Conservation (phyloP, 2,888 invertebrate species). For the Dynastes hyllus region DNA sequence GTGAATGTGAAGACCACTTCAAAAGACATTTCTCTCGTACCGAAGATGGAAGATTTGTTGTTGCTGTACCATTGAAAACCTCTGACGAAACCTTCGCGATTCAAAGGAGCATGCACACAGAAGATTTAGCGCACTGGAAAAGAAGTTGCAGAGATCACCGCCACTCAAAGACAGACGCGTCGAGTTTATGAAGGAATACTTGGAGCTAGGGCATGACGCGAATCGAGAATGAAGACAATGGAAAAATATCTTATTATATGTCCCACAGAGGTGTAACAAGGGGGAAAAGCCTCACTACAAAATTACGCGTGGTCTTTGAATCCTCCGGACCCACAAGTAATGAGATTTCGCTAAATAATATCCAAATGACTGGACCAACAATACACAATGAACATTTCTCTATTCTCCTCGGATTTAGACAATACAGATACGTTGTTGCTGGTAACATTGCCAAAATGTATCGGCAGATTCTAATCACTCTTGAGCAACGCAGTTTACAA, state of each 20-base stretch:
- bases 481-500: slow-evolving; percentile 55
- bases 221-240: neutral
- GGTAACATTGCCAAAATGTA: slow-evolving; percentile 63
- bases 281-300: slow-evolving; percentile 58
- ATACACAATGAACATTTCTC: slow-evolving; percentile 60
- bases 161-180: slow-evolving; percentile 34
- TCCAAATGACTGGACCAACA: slow-evolving; percentile 59
- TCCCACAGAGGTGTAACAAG: slow-evolving; percentile 61
- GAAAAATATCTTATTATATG: slow-evolving; percentile 55
- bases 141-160: slow-evolving; percentile 31
- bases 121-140: slow-evolving; percentile 46
- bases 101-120: slow-evolving; percentile 34
- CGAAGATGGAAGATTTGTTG: too few species aligned
- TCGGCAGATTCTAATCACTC: slow-evolving; percentile 58
- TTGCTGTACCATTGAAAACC: neutral
- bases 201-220: slow-evolving; percentile 56
- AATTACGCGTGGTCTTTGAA: slow-evolving; percentile 64
- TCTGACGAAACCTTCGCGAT: slow-evolving; percentile 37
- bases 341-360: slow-evolving; percentile 60
- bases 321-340: slow-evolving; percentile 57
- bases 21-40: slow-evolving; percentile 9
- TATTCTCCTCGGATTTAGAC: slow-evolving; percentile 60
- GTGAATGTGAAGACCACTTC: slow-evolving; percentile 51
- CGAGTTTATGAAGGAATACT: slow-evolving; percentile 57
- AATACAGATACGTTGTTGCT: slow-evolving; percentile 57